Base-by-base conservation (phyloP, 2,797 vertebrate genomes). In the Brotula barbata region DNA sequence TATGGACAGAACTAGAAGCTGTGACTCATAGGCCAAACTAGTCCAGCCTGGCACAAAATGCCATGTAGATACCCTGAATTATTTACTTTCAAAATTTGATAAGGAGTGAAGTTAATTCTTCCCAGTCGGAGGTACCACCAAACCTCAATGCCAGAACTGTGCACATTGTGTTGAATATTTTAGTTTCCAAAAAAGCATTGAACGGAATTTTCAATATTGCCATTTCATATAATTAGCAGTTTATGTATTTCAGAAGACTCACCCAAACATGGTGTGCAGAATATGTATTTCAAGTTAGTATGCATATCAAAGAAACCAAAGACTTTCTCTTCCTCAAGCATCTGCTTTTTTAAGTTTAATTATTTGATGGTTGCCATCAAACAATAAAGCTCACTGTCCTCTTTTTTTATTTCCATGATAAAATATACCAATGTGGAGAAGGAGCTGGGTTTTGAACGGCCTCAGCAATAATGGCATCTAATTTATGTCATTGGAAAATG, bases 11-110 rank as follows among this genome's bases (percentile, higher is more conserved):
- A 44, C 60, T 25, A 45, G 19, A 58, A 54, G 49, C 42, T 40
- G 53, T 70, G 54, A 43, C 49, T 73, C 68, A 64, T 17, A 12
- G 55, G 39, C 19, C 2, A 60, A 78, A 68, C 43, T 36, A 71
- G 41, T 65, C 64, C 53, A 34, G 16, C 1, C n/a, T 17, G 47
- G 14, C 62, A 57, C 16, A 10, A 14, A 0, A 13, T 54, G 28
- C 49, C 31, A 6, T 49, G 22, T 37, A 16, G 43, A 31, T 16
- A 19, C 28, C 52, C 49, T 31, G 15, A 21, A 13, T 36, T 11
- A 11, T 36, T 14, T 36, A 6, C 3, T 37, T 11, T n/a, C n/a
- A n/a, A n/a, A n/a, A 36, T 51, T 36, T 57, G 25, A 34, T 48
- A n/a, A 40, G 14, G 33, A 15, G 3, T 8, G 21, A 23, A 19